Evolutionary conservation across 1,140 invertebrate genomes (phyloP).

Genomic region (Caligus rogercresseyi): DNA sequence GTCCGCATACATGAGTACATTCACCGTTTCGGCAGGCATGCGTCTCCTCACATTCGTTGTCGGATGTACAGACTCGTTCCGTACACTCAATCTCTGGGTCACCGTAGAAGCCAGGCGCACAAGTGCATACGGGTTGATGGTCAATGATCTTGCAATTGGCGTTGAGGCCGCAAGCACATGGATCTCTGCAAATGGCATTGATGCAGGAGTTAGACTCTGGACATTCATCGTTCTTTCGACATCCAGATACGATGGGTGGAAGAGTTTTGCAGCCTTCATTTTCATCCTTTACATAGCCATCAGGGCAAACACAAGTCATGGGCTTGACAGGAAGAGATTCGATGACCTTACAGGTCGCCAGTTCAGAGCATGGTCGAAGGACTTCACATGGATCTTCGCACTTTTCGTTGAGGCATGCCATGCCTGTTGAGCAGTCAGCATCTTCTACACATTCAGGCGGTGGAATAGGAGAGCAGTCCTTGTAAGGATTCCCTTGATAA

Average conservation of each 20-base stretch:
- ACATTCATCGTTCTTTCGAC: constrained; percentile 24
- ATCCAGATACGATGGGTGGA: constrained; percentile 23
- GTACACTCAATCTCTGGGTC: constrained; percentile 46
- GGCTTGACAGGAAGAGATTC: constrained; percentile 60
- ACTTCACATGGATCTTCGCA: constrained; percentile 63
- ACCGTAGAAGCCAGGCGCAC: constrained; percentile 27
- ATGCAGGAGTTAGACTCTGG: constrained; percentile 27
- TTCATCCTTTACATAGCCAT: constrained; percentile 43
- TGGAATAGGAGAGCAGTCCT: constrained; percentile 48
- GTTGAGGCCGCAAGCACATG: constrained; percentile 28
- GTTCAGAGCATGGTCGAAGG: constrained; percentile 55
- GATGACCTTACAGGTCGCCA: constrained; percentile 58
- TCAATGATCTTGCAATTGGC: constrained; percentile 26
- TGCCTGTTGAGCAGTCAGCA: constrained; percentile 52
- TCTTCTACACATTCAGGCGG: constrained; percentile 59
- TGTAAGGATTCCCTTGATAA: constrained; percentile 55
- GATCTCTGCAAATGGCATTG: constrained; percentile 26
- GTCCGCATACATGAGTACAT: constrained; percentile 44
- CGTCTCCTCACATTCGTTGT: constrained; percentile 54
- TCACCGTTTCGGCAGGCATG: constrained; percentile 57
- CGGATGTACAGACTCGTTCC: constrained; percentile 48
- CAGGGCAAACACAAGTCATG: constrained; percentile 67
- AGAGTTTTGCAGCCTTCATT: constrained; percentile 47
- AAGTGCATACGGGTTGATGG: constrained; percentile 27
- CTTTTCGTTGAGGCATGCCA: constrained; percentile 58